Base-by-base conservation (phyloP, 2,797 vertebrate species). In the Melanotaenia boesemani region DNA sequence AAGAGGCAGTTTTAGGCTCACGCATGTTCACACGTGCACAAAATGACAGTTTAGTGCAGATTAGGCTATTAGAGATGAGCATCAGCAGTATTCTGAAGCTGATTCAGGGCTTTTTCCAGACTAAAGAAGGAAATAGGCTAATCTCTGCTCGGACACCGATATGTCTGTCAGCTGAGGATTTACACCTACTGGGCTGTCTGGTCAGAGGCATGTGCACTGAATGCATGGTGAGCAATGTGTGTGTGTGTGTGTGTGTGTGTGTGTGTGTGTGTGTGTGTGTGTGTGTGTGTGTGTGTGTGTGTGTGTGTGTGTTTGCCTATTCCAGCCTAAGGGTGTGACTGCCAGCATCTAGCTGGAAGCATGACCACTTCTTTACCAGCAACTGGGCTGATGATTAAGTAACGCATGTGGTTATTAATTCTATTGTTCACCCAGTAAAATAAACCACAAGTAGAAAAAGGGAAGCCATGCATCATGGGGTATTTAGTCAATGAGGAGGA, bases 1-100 rank as follows among this genome's bases (percentile, higher is more conserved):
- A 72, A 50, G 56, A 78, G 30, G n/a, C 8, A 13, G 16, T 78
- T 50, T 71, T 44, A 61, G 58, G 74, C 67, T 36, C 36, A 12
- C n/a, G 24, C 46, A 48, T 39, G 37, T 39, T 62, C 65, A 34
- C 37, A 65, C n/a, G n/a, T 22, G 18, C 63, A 68, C 15, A 46
- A 63, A 77, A 80, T 59, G 26, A 63, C 72, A 75, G 63, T 86
- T 86, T 78, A 85, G 79, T 7, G 28, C 75, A 90, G 90, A 91
- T 91, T 88, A 88, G 72, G 15, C 66, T 85, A 44, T 76, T 77
- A 80, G 61, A 89, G 89, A 91, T 86, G 84, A 86, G 75, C 86
- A 90, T 91, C 91, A 91, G 90, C 88, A 89, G 46, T 88, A 85
- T 87, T 84, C 44, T 39, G 34, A 81, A 79, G 86, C 87, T 91